Evolutionary conservation across 2,113 vertebrate genomes (phyloP).

Genomic region (Oreocharis arfaki): DNA sequence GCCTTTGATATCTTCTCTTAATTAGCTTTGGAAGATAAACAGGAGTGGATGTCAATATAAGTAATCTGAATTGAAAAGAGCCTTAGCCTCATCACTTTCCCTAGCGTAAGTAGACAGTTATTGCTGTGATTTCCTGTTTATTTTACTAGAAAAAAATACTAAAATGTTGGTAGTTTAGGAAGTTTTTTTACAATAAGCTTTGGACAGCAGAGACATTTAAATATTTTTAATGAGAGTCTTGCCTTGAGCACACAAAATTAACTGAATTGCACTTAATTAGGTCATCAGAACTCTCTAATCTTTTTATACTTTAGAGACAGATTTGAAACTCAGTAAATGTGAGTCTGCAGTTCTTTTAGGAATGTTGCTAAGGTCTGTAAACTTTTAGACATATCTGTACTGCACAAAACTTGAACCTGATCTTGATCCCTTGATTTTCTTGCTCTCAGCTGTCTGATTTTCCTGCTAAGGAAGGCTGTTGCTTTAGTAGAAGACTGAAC

Average conservation of each 20-base stretch:
- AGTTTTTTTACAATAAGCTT: background rate
- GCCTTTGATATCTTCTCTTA: background rate
- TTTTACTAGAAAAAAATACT: background rate
- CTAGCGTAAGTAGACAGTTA: background rate
- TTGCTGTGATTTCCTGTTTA: background rate
- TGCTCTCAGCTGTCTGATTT: background rate
- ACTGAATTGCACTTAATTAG: background rate
- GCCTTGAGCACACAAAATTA: background rate
- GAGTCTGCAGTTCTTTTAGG: background rate
- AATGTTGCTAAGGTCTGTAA: background rate
- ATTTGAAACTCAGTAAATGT: background rate
- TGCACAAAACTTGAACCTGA: background rate
- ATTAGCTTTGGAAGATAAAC: background rate
- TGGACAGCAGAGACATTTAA: background rate
- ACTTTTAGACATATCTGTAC: background rate
- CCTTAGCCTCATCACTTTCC: background rate
- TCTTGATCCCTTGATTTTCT: background rate
- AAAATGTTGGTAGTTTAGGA: background rate
- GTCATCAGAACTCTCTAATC: background rate
- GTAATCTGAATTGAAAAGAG: background rate
- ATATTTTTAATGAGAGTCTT: background rate
- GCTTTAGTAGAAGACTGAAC: background rate
- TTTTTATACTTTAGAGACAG: background rate
- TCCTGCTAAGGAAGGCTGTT: background rate
- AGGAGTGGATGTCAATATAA: background rate